Percentiles rank a stretch among this genome's conserved stretches.
Evolutionary conservation across 2,113 vertebrate species (phyloP).

Genomic region (Rhinolophus ferrumequinum): DNA sequence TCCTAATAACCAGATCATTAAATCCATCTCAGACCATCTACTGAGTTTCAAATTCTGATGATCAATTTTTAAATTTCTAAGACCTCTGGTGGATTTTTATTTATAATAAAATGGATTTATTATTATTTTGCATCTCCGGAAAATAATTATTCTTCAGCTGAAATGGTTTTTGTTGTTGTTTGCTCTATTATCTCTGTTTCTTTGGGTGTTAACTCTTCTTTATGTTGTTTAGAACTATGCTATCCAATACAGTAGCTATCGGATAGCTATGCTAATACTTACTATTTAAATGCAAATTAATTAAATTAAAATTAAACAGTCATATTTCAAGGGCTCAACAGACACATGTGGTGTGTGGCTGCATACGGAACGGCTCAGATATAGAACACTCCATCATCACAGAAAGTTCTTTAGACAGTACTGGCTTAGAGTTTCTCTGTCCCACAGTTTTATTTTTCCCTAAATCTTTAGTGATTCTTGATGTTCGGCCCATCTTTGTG

Average conservation of each 20-base stretch:
- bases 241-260: not conserved
- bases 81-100: not conserved
- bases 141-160: not conserved
- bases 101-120: not conserved
- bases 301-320: not conserved
- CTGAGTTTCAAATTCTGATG: constrained; percentile 30
- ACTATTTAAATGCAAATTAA: not conserved
- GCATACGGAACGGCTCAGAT: not conserved
- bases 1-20: not conserved
- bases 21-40: not conserved
- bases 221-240: not conserved
- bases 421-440: not conserved
- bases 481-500: not conserved
- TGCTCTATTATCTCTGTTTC: not conserved
- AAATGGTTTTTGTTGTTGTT: not conserved
- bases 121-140: constrained; percentile 5
- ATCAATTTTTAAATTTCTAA: constrained; percentile 34
- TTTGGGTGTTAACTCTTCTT: not conserved
- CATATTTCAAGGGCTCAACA: not conserved
- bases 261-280: not conserved
- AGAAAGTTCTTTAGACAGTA: not conserved
- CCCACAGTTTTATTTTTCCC: not conserved
- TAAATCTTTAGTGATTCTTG: not conserved
- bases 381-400: not conserved
- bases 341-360: not conserved